phyloP scores from a whole-genome alignment of 2,113 vertebrate genomes.

The Hiodon tergisus region DNA sequence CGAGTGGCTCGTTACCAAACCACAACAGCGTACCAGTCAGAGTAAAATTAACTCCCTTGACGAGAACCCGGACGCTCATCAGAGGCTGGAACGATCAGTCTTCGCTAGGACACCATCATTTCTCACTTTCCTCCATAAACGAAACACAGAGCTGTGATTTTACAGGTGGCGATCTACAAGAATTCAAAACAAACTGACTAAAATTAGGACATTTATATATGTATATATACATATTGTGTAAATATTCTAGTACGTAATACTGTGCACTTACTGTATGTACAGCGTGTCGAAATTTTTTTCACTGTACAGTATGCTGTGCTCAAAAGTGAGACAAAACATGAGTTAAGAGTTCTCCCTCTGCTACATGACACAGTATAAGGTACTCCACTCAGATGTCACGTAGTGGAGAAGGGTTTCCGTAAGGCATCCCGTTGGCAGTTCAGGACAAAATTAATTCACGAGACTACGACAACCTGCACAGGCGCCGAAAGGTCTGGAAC shows the following conservation, averaged over 20 bases:
- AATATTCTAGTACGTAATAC: slow-evolving; percentile 13
- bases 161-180: not conserved
- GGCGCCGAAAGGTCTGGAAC: too few species aligned
- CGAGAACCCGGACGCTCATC: not conserved
- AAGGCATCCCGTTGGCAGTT: too few species aligned
- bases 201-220: not conserved
- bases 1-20: not conserved
- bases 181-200: not conserved
- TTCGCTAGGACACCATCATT: not conserved
- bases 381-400: too few species aligned
- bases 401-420: too few species aligned
- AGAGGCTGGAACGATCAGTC: not conserved
- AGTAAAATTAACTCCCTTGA: not conserved
- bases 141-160: not conserved
- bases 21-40: not conserved
- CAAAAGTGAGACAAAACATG: too few species aligned
- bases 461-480: too few species aligned
- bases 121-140: not conserved
- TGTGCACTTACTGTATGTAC: not conserved
- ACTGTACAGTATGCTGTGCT: too few species aligned
- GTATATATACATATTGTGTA: slow-evolving; percentile 2
- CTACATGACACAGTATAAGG: too few species aligned
- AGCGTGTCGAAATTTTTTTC: not conserved
- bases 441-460: too few species aligned
- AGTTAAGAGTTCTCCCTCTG: too few species aligned